Base-by-base conservation (phyloP, 2,888 invertebrate species). In the Endomychus coccineus region DNA sequence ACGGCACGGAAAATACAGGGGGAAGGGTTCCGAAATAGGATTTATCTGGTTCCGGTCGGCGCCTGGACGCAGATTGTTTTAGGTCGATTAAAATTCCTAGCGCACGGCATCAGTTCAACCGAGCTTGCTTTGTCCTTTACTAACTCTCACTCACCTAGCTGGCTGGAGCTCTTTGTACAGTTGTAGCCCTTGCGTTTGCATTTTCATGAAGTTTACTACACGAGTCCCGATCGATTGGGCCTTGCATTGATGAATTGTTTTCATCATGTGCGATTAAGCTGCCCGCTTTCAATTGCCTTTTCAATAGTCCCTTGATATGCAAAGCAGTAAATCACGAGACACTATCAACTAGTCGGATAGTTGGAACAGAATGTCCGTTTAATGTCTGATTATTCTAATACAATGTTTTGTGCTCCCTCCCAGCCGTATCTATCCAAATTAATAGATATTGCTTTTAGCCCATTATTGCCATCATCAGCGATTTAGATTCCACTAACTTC, bases 201-300 rank as follows among this genome's bases (percentile, higher is more conserved):
- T 60, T 60, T 60, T 59, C 59, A 59, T 58, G 56, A 55, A 59
- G 55, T 59, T 52, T 40, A 48, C 36, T 19, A 7, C 21, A 7
- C 11, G n/a, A n/a, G n/a, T 11, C 32, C 24, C 4, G 24, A 61
- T 61, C 59, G 61, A 60, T 59, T 57, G 48, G 39, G 46, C 41
- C 50, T 48, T 52, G 55, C 58, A 56, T 62, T 66, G 66, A 67
- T 65, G 62, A 64, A 67, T 66, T 61, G 67, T 65, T 66, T 66
- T 67, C 66, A 66, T 66, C 66, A 65, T 65, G 64, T 64, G 61
- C 64, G 63, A 66, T 66, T 66, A 66, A 61, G 55, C 54, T 51
- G 60, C 55, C 58, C 61, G 60, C 64, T 66, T 67, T 66, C 66
- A 66, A 67, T 67, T 67, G 65, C 61, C 62, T 63, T 65, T 66